Percentiles rank a stretch among this genome's conserved stretches.
Evolutionary conservation across 2,888 invertebrate species (phyloP).

Genomic region (Orthosia cruda): DNA sequence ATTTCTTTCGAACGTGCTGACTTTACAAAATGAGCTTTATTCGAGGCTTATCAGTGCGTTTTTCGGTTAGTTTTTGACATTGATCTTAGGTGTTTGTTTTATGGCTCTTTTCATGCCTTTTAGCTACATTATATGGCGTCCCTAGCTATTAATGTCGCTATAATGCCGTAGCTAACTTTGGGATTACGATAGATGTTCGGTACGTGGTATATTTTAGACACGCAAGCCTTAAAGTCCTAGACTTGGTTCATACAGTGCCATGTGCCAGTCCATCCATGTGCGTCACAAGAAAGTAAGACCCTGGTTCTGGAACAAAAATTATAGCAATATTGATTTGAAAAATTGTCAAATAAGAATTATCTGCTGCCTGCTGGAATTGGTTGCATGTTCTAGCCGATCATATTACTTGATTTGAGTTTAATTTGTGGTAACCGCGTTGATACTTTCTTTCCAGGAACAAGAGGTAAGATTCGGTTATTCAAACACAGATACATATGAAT

Average conservation of each 20-base stretch:
- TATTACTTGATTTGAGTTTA: too few relatives aligned
- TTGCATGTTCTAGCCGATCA: too few relatives aligned
- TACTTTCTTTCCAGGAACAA: too few relatives aligned
- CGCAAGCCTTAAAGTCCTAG: neutral
- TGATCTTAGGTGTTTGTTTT: neutral
- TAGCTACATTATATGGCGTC: neutral
- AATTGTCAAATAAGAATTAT: too few relatives aligned
- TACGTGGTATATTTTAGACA: neutral
- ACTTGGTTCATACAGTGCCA: neutral
- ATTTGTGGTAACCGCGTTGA: too few relatives aligned
- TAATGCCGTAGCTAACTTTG: neutral
- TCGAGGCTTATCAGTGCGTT: constrained; percentile 8
- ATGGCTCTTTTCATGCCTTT: neutral
- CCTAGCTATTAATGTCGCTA: constrained; percentile 3
- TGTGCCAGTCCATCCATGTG: too few relatives aligned
- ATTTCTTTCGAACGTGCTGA: constrained; percentile 27
- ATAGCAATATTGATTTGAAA: neutral
- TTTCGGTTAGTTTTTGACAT: neutral
- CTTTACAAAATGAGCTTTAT: constrained; percentile 14
- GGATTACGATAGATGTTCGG: neutral
- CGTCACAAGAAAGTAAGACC: neutral
- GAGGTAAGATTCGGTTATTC: too few relatives aligned
- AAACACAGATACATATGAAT: too few relatives aligned
- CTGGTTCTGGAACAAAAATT: neutral
- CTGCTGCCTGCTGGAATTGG: too few relatives aligned